These are phyloP conservation scores for Blastobasis adustella DNA, from an alignment of 2,888 invertebrate genomes.

Conservation along the genomic window DNA sequence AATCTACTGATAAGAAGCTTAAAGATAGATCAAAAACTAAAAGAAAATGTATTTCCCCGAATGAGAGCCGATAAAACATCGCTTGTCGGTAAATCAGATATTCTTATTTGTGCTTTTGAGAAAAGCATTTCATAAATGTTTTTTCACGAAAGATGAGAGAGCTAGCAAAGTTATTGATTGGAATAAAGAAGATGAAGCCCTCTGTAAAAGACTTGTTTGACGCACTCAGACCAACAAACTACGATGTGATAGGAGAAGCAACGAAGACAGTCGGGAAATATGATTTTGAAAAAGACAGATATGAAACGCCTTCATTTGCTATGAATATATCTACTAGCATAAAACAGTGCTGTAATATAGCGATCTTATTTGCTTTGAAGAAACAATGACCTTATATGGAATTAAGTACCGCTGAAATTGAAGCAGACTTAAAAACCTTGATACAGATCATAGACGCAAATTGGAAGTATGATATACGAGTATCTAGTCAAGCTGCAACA, in stretches of 20 bases:
- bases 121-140: constrained; percentile 17
- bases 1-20: too few species aligned
- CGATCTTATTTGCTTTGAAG: constrained; percentile 20
- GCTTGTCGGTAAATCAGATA: constrained; percentile 20
- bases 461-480: constrained; percentile 19
- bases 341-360: constrained; percentile 27
- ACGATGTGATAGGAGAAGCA: constrained; percentile 7
- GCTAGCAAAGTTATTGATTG: constrained; percentile 12
- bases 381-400: constrained; percentile 15
- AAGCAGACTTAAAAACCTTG: constrained; percentile 20
- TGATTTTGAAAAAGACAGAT: constrained; percentile 16
- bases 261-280: constrained; percentile 13
- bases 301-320: constrained; percentile 20
- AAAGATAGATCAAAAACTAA: constrained; percentile 4
- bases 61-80: constrained; percentile 21
- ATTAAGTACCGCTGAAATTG: constrained; percentile 15
- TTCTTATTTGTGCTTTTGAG: neutral
- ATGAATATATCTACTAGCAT: constrained; percentile 22
- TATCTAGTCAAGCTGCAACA: constrained; percentile 21
- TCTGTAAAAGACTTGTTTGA: constrained; percentile 5
- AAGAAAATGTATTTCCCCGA: constrained; percentile 21
- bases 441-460: constrained; percentile 14
- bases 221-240: constrained; percentile 7
- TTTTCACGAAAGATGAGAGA: constrained; percentile 17
- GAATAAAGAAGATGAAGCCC: constrained; percentile 12